Evolutionary conservation across 2,888 invertebrate genomes (phyloP), one percentile per base, ranked within the genome.

Genomic region (Thymelicus acteon): DNA sequence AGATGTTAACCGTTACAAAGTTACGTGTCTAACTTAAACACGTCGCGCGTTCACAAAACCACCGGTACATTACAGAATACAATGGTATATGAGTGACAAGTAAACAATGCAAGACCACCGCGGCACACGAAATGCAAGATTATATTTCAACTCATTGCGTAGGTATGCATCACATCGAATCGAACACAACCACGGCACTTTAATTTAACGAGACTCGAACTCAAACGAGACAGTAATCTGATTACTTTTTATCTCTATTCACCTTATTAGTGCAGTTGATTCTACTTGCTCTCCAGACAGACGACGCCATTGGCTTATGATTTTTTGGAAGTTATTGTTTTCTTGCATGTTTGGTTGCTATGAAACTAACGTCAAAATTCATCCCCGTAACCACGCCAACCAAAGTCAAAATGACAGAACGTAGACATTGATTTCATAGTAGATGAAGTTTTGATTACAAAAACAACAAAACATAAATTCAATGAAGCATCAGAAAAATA

Each of bases 291-390:
- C 90, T 64, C 85, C 89, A 79, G 91, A 90, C 83, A 90, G 84
- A 81, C 88, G 90, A 84, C 91, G 90, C 92, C 92, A 92, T 85
- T 87, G 88, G 80, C 79, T 89, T 77, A 90, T 86, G 83, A 92
- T 88, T 81, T 87, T 84, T 80, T 89, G 87, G 85, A 91, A 92
- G 88, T 89, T 89, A 77, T 86, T 89, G 82, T 87, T 89, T 82
- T 91, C 88, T 89, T 91, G 89, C 92, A 91, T 89, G 74, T 64
- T 79, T 82, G 75, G 75, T 79, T 74, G 76, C 77, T 80, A 79
- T 80, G 79, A 81, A 82, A 80, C 79, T 71, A 74, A 74, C 52
- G 24, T 52, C 66, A 65, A 64, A 47, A 60, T 19, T 19, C 47
- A 15, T 12, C 7, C 19, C 19, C 19, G 49, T 52, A 15, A 52